phyloP scores from a whole-genome alignment of 2,113 vertebrate genomes.

The Passer domesticus region DNA sequence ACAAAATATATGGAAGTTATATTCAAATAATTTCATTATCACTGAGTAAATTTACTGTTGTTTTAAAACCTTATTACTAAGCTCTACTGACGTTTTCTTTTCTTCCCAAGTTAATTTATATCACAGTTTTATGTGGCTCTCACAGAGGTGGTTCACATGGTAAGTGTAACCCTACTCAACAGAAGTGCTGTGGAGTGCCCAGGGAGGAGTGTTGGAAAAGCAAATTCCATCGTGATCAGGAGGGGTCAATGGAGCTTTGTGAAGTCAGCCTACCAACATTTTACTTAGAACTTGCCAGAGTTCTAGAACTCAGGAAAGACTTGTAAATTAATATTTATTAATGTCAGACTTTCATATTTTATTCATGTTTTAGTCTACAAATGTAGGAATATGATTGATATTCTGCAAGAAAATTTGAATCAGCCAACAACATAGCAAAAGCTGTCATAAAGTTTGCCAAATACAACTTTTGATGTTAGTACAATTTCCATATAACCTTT shows the following conservation, averaged over 20 bases:
- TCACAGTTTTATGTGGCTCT: background rate
- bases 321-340: constrained; percentile 46
- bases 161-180: background rate
- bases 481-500: constrained; percentile 56
- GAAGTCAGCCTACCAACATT: background rate
- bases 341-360: constrained; percentile 26
- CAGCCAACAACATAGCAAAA: background rate
- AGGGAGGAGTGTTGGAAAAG: background rate
- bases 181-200: background rate
- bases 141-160: background rate
- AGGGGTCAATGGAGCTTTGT: background rate
- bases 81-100: background rate
- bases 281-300: background rate
- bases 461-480: constrained; percentile 16
- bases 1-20: background rate
- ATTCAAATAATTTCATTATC: background rate
- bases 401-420: constrained; percentile 35
- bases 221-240: background rate
- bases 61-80: background rate
- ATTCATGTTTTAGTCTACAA: constrained; percentile 11
- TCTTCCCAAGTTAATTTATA: background rate
- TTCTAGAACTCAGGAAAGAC: background rate
- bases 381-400: constrained; percentile 8
- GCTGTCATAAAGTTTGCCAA: constrained; percentile 2
- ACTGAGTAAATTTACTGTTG: background rate